Evolutionary conservation across 2,797 vertebrate species (phyloP).

Genomic region (Stomatorhinus walkeri): DNA sequence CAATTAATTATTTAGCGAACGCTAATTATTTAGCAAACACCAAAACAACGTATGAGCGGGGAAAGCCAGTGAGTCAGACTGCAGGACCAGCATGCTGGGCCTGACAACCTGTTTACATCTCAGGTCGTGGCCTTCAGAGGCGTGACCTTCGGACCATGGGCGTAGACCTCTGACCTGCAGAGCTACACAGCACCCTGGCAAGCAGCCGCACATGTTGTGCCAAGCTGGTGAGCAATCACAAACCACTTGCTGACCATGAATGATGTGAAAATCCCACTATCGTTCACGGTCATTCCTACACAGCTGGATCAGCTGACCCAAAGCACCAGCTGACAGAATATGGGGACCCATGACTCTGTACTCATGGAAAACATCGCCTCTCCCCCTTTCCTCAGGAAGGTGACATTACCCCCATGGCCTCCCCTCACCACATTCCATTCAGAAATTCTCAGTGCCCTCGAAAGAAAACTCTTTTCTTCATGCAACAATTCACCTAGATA

Average conservation of each 20-base stretch:
- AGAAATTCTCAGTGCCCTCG: neutral
- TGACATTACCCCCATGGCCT: neutral
- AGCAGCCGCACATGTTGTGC: neutral
- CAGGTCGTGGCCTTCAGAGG: neutral
- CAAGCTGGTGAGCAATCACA: neutral
- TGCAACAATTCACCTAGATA: neutral
- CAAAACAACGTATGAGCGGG: neutral
- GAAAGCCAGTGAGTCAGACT: neutral
- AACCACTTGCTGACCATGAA: neutral
- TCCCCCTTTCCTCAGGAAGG: neutral
- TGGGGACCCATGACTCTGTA: neutral
- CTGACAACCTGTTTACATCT: neutral
- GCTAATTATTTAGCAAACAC: neutral
- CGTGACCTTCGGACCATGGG: neutral
- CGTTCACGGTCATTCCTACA: neutral
- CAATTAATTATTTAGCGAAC: neutral
- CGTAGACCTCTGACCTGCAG: neutral
- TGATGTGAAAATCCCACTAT: neutral
- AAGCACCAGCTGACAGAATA: neutral
- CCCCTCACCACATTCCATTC: neutral
- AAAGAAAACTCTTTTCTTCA: neutral
- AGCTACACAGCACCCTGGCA: neutral
- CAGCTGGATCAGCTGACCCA: neutral
- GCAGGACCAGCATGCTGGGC: neutral
- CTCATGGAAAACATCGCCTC: neutral